Base-by-base conservation (phyloP, 2,797 vertebrate genomes). In the Antennarius maculatus region DNA sequence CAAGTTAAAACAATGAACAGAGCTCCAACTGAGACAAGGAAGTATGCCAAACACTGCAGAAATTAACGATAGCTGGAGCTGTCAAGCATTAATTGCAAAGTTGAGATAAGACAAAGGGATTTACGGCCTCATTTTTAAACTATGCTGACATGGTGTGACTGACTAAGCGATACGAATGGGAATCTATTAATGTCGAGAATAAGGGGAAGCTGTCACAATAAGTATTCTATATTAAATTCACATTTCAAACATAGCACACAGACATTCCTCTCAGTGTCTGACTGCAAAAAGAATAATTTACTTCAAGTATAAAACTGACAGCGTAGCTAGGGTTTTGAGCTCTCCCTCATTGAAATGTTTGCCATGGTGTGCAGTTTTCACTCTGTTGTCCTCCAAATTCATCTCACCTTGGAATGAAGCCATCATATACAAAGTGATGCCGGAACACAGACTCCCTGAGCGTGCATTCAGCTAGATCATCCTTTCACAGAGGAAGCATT, bases 391-490 rank as follows among this genome's bases (percentile, higher is more conserved):
- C 75, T 81, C 76, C 79, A 76, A 70, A 47, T 81, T 82, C 68
- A 71, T 43, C 76, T 89, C 81, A 87, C 88, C 81, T 90, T 87
- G 85, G 74, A 77, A 76, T 79, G 49, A 61, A 72, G 68, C 76
- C 66, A 77, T 82, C 72, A 89, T 87, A 73, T 79, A 79, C 67
- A 82, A 76, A 68, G 73, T 71, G 61, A 77, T 68, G 69, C 74
- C 69, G 82, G 71, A 17, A 29, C 50, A 54, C 50, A 70, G 63
- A 78, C 77, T 88, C 86, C 73, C 87, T 61, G 60, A 14, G 63
- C 46, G 62, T 74, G 73, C 77, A 63, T 76, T 80, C 71, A 79
- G 63, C 64, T 71, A 69, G 73, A 74, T 78, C 80, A 74, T 62
- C 54, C 54, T 80, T 59, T 77, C 49, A 68, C 48, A 46, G 68